Percentiles rank a stretch among this genome's conserved stretches.
These are phyloP conservation scores for Sebastes fasciatus DNA, from an alignment of 2,113 vertebrate species.

Conservation along the genomic window DNA sequence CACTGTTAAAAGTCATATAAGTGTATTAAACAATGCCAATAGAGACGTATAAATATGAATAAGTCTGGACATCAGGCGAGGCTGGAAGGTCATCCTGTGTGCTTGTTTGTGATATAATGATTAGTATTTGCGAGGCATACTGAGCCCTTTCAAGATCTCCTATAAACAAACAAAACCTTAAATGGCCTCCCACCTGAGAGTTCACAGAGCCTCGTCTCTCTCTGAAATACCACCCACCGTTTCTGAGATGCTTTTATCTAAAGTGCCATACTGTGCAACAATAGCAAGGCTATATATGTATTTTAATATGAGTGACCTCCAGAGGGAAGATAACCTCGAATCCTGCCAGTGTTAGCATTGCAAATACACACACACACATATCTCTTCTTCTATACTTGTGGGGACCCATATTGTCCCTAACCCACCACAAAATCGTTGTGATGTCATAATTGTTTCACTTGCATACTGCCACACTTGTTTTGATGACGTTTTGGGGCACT, in stretches of 20 bases:
- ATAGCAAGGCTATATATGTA: not conserved
- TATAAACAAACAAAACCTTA: slow-evolving; percentile 19
- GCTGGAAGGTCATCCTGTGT: slow-evolving; percentile 33
- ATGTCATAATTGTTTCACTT: not conserved
- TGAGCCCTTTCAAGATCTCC: slow-evolving; percentile 5
- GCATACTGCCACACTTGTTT: not conserved
- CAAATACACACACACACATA: not conserved
- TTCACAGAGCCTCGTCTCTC: not conserved
- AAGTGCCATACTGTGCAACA: not conserved
- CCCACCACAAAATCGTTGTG: not conserved
- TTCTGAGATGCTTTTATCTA: slow-evolving; percentile 24
- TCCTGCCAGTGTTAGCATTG: not conserved
- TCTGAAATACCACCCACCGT: slow-evolving; percentile 1
- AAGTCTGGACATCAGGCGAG: not conserved
- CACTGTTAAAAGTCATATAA: slow-evolving; percentile 15
- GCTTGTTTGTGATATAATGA: not conserved
- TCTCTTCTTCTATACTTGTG: too few relatives aligned
- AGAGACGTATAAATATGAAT: slow-evolving; percentile 12
- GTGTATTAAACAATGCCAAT: slow-evolving; percentile 6
- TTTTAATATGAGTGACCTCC: not conserved
- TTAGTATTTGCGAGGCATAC: not conserved
- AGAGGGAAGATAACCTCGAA: not conserved
- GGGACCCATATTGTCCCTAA: not conserved
- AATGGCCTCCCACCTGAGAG: not conserved
- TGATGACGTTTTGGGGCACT: not conserved